A percentile compares a stretch with the other conserved stretches of the same genome.
Evolutionary conservation across 2,888 invertebrate species (phyloP).

Genomic region (Orgyia antiqua): DNA sequence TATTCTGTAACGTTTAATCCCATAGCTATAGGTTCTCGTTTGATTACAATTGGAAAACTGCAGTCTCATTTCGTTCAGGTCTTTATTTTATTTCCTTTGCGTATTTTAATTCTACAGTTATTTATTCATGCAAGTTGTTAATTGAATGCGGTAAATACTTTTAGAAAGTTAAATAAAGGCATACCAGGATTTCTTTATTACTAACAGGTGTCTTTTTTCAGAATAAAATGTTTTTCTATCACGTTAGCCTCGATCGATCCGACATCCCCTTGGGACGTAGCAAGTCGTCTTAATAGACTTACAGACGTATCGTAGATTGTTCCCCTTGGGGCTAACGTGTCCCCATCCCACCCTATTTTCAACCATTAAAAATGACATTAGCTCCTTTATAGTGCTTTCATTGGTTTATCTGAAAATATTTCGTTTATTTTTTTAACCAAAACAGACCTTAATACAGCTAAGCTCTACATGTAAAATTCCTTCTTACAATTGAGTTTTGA

Average conservation of each 20-base stretch:
- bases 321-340: constrained; percentile 56
- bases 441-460: too few species aligned
- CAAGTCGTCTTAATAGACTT: constrained; percentile 74
- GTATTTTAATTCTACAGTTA: constrained; percentile 27
- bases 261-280: constrained; percentile 46
- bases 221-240: constrained; percentile 61
- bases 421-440: too few species aligned
- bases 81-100: constrained; percentile 34
- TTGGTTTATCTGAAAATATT: constrained; percentile 37
- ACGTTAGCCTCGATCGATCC: constrained; percentile 45
- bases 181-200: constrained; percentile 49
- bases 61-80: constrained; percentile 43
- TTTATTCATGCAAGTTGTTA: too few species aligned
- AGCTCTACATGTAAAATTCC: too few species aligned
- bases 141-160: too few species aligned
- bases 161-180: constrained; percentile 10
- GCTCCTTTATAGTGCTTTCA: constrained; percentile 50
- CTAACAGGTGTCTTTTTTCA: constrained; percentile 61
- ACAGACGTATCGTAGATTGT: constrained; percentile 57
- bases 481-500: too few species aligned
- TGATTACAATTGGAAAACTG: constrained; percentile 51
- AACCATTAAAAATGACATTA: constrained; percentile 54
- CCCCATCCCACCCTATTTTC: constrained; percentile 45
- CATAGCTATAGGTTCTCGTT: constrained; percentile 31
- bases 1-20: constrained; percentile 35